A percentile compares a stretch with the other conserved stretches of the same genome.
phyloP scores from a whole-genome alignment of 1,140 invertebrate genomes.

The Calliopsis andreniformis region DNA sequence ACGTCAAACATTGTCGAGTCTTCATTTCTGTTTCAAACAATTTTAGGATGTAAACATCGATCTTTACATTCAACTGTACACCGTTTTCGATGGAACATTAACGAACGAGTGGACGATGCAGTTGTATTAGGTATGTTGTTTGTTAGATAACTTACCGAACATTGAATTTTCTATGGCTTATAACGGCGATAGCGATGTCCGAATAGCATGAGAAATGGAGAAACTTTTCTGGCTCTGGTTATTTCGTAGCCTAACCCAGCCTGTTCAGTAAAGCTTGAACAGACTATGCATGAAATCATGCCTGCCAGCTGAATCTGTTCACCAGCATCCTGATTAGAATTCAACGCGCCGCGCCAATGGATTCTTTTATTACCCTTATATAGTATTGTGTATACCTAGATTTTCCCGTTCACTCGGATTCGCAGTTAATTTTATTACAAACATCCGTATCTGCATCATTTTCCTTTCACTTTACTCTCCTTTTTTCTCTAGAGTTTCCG shows the following conservation, averaged over 20 bases:
- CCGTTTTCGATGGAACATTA: background rate
- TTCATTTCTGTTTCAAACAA: no score
- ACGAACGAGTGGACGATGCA: background rate
- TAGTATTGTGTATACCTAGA: no score
- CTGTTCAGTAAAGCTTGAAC: no score
- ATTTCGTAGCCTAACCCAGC: no score
- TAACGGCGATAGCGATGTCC: background rate
- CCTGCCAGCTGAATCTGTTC: constrained; percentile 34
- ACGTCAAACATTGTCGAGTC: no score
- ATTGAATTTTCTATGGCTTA: background rate
- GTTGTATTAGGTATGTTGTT: background rate
- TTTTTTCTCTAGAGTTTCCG: background rate
- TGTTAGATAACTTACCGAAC: no score
- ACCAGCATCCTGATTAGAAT: background rate
- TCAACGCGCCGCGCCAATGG: constrained; percentile 20
- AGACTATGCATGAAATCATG: background rate
- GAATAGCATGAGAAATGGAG: background rate
- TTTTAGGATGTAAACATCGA: no score
- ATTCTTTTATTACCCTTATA: constrained; percentile 31
- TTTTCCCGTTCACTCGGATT: constrained; percentile 4
- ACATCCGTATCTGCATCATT: background rate
- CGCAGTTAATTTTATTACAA: background rate
- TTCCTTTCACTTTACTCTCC: background rate
- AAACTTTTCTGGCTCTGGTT: constrained; percentile 16
- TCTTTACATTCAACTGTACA: no score